Base-by-base conservation (phyloP, 2,888 invertebrate species). In the Choreutis nemorana region DNA sequence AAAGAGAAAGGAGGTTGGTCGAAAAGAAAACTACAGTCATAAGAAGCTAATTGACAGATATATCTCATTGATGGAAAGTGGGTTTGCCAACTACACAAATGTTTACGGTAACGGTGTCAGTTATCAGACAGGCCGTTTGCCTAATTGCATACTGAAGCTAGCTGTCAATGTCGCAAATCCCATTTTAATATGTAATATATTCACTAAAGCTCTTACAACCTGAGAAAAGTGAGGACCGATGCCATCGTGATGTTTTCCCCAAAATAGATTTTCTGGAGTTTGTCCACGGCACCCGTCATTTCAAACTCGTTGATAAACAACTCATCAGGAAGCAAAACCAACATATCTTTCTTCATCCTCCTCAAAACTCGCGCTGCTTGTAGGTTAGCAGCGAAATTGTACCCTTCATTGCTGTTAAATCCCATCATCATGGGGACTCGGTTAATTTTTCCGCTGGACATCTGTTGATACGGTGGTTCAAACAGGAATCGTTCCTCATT, bases 351-450 rank as follows among this genome's bases (percentile, higher is more conserved):
- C 1, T 42, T 14, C 16, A 61, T 46, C 33, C 44, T 59, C 20
- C 31, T 49, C 1, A 50, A 21, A 3, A 54, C 41, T 11, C 47
- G 49, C 3, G 45, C 42, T 27, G 52, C 52, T 31, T 47, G 53
- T 3, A 78, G 37, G 27, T 48, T 45, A 4, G 57, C 57, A 1
- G 56, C 42, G 32, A 78, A 77, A 20, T 75, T 51, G 36, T 73
- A 75, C 2, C 59, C 77, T 40, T 78, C 78, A 25, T 75, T 49
- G 28, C 42, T 61, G 27, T 67, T 75, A 30, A 56, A 73, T 4
- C 78, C 78, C 8, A 71, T 59, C 3, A 78, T 61, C 37, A 67
- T 42, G 0, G 78, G 78, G 14, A 72, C 61, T 9, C 42, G 34
- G 6, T 40, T 35, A 2, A 45, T 35, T 22, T 45, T 52, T 13